These are phyloP conservation scores for Electrophaes corylata DNA, from an alignment of 2,888 invertebrate genomes.

Conservation along the genomic window DNA sequence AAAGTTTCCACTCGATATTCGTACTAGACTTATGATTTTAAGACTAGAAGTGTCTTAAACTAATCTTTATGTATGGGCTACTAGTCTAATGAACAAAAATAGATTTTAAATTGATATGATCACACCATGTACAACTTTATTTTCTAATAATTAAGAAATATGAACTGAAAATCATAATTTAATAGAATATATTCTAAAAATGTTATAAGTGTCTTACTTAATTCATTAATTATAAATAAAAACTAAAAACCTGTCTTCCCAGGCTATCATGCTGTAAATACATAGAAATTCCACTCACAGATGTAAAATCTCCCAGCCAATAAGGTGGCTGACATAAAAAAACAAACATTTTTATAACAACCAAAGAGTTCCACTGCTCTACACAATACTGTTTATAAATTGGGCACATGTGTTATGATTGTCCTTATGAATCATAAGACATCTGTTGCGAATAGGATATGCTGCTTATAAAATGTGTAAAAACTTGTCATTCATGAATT, in stretches of 20 bases:
- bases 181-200: no score
- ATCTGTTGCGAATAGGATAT: conserved; percentile 47
- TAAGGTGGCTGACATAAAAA: conserved; percentile 36
- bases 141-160: background rate
- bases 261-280: background rate
- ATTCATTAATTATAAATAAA: background rate
- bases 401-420: conserved; percentile 55
- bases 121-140: background rate
- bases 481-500: conserved; percentile 24
- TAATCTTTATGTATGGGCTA: background rate
- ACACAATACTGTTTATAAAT: conserved; percentile 56
- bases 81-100: background rate
- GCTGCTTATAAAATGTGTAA: conserved; percentile 18
- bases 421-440: conserved; percentile 58
- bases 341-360: conserved; percentile 60
- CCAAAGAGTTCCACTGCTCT: conserved; percentile 35
- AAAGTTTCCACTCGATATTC: conserved; percentile 2
- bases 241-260: background rate
- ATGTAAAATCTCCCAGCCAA: conserved; percentile 26
- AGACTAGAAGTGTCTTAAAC: background rate
- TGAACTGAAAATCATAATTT: no score
- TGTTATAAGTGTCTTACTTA: no score
- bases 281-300: conserved; percentile 1
- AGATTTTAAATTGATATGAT: background rate
- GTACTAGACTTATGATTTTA: conserved; percentile 7